Conservation (phyloP, 2,113 vertebrate genomes). For the Gymnobelideus leadbeateri region DNA sequence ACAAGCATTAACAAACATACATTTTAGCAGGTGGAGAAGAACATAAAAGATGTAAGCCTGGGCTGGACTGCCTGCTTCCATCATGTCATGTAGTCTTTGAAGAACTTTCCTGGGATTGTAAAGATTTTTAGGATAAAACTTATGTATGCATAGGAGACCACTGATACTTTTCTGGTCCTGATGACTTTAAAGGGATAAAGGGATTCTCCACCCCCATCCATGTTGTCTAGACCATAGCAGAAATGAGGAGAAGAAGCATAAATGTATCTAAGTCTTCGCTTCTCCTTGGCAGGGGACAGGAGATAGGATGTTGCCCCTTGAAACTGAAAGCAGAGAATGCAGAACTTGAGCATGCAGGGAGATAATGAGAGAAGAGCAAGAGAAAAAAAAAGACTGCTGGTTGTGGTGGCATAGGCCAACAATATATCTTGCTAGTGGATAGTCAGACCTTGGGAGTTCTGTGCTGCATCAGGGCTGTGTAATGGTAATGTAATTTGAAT, state of each 20-base stretch:
- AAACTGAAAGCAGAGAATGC: background rate
- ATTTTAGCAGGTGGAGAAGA: background rate
- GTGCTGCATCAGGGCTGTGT: background rate
- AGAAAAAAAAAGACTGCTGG: background rate
- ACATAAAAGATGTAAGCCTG: background rate
- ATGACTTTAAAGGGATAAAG: background rate
- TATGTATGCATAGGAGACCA: background rate
- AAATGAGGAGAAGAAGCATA: background rate
- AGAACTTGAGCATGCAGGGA: background rate
- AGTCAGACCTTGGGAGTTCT: background rate
- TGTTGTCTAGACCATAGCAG: background rate
- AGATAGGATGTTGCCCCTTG: background rate
- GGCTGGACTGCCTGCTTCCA: too few relatives aligned
- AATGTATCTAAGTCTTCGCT: background rate
- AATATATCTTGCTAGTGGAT: background rate
- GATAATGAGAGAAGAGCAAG: background rate
- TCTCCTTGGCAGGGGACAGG: background rate
- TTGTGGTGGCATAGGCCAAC: background rate
- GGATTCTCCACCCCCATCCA: background rate
- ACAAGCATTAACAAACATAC: background rate
- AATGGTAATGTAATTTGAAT: too few relatives aligned
- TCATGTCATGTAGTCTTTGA: background rate
- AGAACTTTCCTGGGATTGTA: background rate
- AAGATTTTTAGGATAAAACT: background rate
- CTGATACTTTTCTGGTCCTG: background rate